These are phyloP conservation scores for Incurvaria masculella DNA, from an alignment of 2,888 invertebrate genomes.

Conservation along the genomic window DNA sequence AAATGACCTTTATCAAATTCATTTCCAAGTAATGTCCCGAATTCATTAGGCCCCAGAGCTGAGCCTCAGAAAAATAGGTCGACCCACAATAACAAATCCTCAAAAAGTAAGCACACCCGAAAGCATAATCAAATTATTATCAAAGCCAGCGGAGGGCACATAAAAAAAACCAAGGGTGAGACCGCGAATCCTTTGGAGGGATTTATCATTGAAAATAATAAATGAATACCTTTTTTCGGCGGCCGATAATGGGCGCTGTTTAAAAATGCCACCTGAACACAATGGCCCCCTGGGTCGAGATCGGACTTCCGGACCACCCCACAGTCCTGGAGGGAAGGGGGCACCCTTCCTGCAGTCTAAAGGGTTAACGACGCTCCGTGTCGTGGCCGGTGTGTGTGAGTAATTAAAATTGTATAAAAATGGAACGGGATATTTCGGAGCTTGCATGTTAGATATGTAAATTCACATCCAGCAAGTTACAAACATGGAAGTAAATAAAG, in stretches of 20 bases:
- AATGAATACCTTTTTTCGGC: constrained; percentile 27
- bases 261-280: constrained; percentile 21
- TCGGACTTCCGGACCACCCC: background rate
- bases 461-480: no score
- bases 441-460: no score
- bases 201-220: constrained; percentile 37
- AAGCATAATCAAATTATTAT: constrained; percentile 12
- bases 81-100: background rate
- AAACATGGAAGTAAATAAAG: no score
- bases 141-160: background rate
- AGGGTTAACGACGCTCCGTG: background rate
- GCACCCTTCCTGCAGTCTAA: background rate
- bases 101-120: constrained; percentile 1
- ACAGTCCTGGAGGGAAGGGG: background rate
- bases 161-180: constrained; percentile 28
- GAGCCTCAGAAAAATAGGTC: background rate
- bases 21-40: no score
- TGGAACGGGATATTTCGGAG: background rate
- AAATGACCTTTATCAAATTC: no score
- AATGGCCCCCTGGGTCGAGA: constrained; percentile 5
- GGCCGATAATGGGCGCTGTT: constrained; percentile 24
- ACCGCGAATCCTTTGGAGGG: constrained; percentile 27
- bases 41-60: no score
- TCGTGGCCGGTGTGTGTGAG: background rate
- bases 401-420: background rate